Evolutionary conservation across 2,888 invertebrate species (phyloP), one percentile per base, ranked within the genome.

Genomic region (Tinea pellionella): DNA sequence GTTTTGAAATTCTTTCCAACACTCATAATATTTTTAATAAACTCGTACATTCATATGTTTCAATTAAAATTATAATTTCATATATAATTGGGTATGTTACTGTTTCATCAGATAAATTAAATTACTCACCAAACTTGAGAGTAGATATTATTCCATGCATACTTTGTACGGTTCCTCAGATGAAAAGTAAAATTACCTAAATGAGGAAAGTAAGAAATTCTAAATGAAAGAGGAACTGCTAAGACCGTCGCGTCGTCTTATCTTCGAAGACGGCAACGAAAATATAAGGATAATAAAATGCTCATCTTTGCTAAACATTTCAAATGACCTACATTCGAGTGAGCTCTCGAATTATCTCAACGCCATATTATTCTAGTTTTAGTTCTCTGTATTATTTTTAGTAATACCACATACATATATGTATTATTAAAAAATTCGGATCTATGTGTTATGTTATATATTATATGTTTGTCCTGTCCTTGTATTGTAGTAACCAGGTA

Each of bases 211-310:
- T 53, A 24, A 24, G 24, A 53, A 3, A 47, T 47, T 47, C 47
- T 15, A 47, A 53, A 53, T 53, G 53, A 12, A 24, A 53, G 24
- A 53, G 53, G 19, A 53, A 53, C 19, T 53, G 24, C n/a, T 19
- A 15, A 47, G 47, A 16, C 47, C 9, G 16, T 16, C 47, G 47
- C 9, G 16, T 16, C 47, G 47, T 47, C 47, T 47, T 47, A 47
- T 47, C 47, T 53, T 24, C 24, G 53, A 18, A 53, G 53, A 9
- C 19, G 53, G 47, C 47, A 47, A 47, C 47, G 53, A 53, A 18
- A 24, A 18, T 53, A 53, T 53, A 53, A 53, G 53, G 53, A 53
- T 53, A 53, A 53, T 53, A 53, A 53, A 53, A 53, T 53, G 24
- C 24, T 53, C 53, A 53, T 53, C 53, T 13, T n/a, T 53, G 53